Base-by-base conservation (phyloP, 2,888 invertebrate species). In the Cephalotes varians region DNA sequence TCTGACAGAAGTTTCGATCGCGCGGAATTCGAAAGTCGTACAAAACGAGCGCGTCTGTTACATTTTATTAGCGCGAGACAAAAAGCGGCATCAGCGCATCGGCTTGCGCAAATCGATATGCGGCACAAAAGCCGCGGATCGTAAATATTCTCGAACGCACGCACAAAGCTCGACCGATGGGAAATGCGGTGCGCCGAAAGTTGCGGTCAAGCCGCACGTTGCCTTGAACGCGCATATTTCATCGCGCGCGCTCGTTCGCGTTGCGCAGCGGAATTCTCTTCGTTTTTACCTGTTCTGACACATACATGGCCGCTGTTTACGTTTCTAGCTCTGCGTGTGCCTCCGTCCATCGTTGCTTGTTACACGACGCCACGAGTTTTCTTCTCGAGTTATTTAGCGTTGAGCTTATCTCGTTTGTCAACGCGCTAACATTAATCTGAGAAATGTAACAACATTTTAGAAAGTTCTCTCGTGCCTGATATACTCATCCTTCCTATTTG, bases 51-150 rank as follows among this genome's bases (percentile, higher is more conserved):
- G 18, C 54, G 54, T 40, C 7, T 3, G 40, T 60, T 69, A 44
- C 51, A 34, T 73, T 60, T 12, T 37, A 37, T 64, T 40, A 40
- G 67, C 65, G 34, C 37, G 37, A 74, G 37, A 28, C 10, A 69
- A 15, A 54, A n/a, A 58, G 37, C 62, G 21, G 25, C 21, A 12
- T 6, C 40, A 10, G 6, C 56, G 21, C 40, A 12, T 40, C 40
- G 12, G 15, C 28, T 44, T 18, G 76, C 81, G 80, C 64, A 74
- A 85, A 88, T 89, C 88, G 85, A 88, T 88, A 89, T 44, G 80
- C 83, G 85, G 72, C 85, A 51, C 69, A 87, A 64, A 64, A 89
- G 73, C 89, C 87, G 56, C 88, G 85, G 85, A 83, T 88, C 89
- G 85, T 88, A 88, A 89, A 89, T 88, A 88, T 87, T 81, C 87